These are phyloP conservation scores for Hyalella azteca DNA, from an alignment of 2,888 invertebrate species.

Conservation along the genomic window DNA sequence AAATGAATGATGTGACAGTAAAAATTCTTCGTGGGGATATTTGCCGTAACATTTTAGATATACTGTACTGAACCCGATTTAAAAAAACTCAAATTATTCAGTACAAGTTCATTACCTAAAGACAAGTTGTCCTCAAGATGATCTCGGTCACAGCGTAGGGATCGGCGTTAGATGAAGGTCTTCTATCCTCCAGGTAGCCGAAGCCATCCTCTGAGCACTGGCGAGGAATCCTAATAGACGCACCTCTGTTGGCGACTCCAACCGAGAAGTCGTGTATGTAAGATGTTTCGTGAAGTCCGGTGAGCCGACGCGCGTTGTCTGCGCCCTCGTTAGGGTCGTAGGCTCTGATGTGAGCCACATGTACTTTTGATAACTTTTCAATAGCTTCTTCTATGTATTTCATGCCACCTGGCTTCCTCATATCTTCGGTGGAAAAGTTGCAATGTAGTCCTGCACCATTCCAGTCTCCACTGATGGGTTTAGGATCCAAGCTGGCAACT, in stretches of 20 bases:
- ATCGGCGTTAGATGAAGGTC: conserved; percentile 80
- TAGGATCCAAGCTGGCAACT: conserved; percentile 62
- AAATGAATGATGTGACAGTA: no score
- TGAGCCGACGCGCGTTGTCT: conserved; percentile 94
- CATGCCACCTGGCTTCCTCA: conserved; percentile 59
- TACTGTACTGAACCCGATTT: no score
- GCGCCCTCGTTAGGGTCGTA: conserved; percentile 92
- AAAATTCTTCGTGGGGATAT: no score
- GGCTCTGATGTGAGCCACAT: conserved; percentile 90
- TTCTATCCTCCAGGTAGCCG: conserved; percentile 69
- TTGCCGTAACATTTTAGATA: no score
- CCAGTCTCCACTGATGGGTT: conserved; percentile 64
- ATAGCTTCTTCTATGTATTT: conserved; percentile 92
- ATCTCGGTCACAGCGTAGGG: conserved; percentile 61
- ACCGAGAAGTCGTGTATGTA: conserved; percentile 67
- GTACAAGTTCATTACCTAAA: no score
- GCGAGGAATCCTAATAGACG: conserved; percentile 66
- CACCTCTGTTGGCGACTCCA: conserved; percentile 66
- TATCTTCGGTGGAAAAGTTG: conserved; percentile 86
- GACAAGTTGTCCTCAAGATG: conserved; percentile 60
- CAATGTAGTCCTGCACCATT: conserved; percentile 68
- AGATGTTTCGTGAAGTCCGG: conserved; percentile 74
- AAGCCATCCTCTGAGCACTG: conserved; percentile 63
- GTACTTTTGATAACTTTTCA: conserved; percentile 88
- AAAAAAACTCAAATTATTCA: no score